phyloP scores from a whole-genome alignment of 1,140 invertebrate species.

The Drosophila nigromelanica region DNA sequence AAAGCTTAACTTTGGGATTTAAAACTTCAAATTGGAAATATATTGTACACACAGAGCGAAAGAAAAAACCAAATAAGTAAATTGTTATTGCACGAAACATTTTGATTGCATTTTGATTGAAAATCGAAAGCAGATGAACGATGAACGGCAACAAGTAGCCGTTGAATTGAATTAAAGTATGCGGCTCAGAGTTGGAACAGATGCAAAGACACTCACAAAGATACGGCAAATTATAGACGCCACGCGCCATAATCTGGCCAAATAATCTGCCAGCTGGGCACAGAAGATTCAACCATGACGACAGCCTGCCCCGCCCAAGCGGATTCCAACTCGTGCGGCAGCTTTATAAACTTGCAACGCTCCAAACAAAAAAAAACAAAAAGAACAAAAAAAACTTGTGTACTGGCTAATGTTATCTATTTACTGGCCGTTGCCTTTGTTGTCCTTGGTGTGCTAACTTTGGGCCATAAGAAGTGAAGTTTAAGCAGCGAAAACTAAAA shows the following conservation, averaged over 20 bases:
- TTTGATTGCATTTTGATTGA: conserved; percentile 68
- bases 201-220: conserved; percentile 5
- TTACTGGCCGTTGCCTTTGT: conserved; percentile 11
- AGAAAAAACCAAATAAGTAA: conserved; percentile 46
- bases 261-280: conserved; percentile 39
- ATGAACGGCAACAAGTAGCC: conserved; percentile 38
- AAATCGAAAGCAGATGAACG: conserved; percentile 38
- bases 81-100: conserved; percentile 29
- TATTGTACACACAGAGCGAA: conserved; percentile 30
- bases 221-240: conserved; percentile 39
- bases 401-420: conserved; percentile 39
- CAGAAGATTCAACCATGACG: neutral
- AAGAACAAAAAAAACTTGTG: conserved; percentile 1
- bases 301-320: neutral
- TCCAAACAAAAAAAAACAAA: neutral
- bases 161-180: conserved; percentile 54
- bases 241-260: conserved; percentile 60
- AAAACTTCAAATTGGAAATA: conserved; percentile 70
- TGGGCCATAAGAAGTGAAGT: conserved; percentile 39
- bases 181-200: conserved; percentile 8
- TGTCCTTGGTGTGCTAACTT: conserved; percentile 12
- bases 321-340: conserved; percentile 21
- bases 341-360: conserved; percentile 29
- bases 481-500: conserved; percentile 41
- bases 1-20: conserved; percentile 54